These are phyloP conservation scores for Exephanes ischioxanthus DNA, from an alignment of 2,888 invertebrate genomes.

Conservation along the genomic window DNA sequence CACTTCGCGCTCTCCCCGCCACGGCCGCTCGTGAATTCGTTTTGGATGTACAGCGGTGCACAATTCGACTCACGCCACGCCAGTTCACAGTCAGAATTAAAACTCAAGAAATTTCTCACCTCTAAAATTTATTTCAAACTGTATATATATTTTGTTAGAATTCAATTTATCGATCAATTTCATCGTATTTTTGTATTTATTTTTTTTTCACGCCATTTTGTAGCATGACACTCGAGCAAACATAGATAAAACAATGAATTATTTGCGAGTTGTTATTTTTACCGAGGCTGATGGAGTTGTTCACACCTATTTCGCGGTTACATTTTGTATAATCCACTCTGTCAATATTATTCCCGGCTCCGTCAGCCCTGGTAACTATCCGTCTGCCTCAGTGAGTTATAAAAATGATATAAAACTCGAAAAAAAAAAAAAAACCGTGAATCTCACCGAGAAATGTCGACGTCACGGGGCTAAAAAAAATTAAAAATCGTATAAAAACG, in stretches of 20 bases:
- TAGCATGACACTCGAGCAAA: background rate
- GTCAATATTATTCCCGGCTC: slow-evolving; percentile 20
- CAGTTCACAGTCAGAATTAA: slow-evolving; percentile 36
- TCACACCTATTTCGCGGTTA: background rate
- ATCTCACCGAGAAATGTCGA: background rate
- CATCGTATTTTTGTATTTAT: background rate
- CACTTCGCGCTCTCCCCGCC: slow-evolving; percentile 38
- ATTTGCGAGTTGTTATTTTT: background rate
- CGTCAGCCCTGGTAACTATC: background rate
- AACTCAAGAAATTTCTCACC: slow-evolving; percentile 1
- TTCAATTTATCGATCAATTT: background rate
- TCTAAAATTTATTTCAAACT: slow-evolving; percentile 11
- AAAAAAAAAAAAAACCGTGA: slow-evolving; percentile 6
- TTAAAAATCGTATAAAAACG: background rate
- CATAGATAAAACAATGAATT: background rate
- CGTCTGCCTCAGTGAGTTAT: background rate
- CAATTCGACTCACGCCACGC: slow-evolving; percentile 16
- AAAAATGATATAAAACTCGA: background rate
- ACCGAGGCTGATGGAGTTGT: background rate
- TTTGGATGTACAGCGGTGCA: slow-evolving; percentile 30
- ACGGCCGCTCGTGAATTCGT: slow-evolving; percentile 15
- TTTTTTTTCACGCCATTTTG: background rate
- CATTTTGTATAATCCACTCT: slow-evolving; percentile 15
- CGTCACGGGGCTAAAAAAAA: background rate
- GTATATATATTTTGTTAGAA: background rate